phyloP scores from a whole-genome alignment of 2,113 vertebrate genomes.

The Poeciliopsis occidentalis region DNA sequence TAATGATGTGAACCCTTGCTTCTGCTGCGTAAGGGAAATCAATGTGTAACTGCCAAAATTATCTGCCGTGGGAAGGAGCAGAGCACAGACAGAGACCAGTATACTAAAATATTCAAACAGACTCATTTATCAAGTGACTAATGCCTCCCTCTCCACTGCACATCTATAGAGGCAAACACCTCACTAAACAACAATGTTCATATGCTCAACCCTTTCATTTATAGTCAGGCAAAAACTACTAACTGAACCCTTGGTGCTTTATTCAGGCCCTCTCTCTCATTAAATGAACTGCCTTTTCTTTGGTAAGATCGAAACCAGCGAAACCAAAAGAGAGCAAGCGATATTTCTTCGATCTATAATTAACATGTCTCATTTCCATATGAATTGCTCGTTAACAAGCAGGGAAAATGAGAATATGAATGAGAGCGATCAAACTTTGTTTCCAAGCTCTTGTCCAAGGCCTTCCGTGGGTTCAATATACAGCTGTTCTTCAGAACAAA shows the following conservation, averaged over 20 bases:
- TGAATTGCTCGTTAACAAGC: slow-evolving; percentile 50
- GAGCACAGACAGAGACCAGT: slow-evolving; percentile 58
- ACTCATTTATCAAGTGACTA: slow-evolving; percentile 72
- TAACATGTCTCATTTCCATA: slow-evolving; percentile 62
- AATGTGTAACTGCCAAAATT: slow-evolving; percentile 78
- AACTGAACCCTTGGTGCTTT: slow-evolving; percentile 14
- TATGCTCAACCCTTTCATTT: background rate
- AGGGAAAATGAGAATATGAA: slow-evolving; percentile 37
- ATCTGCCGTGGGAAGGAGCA: slow-evolving; percentile 67
- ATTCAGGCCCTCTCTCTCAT: slow-evolving; percentile 25
- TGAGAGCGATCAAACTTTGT: slow-evolving; percentile 48
- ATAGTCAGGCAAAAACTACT: slow-evolving; percentile 31
- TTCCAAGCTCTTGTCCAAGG: slow-evolving; percentile 38
- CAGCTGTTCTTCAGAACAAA: slow-evolving; percentile 35
- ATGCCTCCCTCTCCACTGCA: slow-evolving; percentile 53
- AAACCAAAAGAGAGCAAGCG: slow-evolving; percentile 46
- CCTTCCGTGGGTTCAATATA: slow-evolving; percentile 40
- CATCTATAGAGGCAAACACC: slow-evolving; percentile 36
- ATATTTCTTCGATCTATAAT: slow-evolving; percentile 52
- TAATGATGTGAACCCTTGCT: slow-evolving; percentile 74
- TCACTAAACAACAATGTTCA: slow-evolving; percentile 50
- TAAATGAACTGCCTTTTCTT: slow-evolving; percentile 17
- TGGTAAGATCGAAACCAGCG: slow-evolving; percentile 36
- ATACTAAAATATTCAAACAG: slow-evolving; percentile 73
- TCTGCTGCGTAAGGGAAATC: slow-evolving; percentile 79